These are phyloP conservation scores for Phortica okadai DNA, from an alignment of 2,888 invertebrate species.

Conservation along the genomic window DNA sequence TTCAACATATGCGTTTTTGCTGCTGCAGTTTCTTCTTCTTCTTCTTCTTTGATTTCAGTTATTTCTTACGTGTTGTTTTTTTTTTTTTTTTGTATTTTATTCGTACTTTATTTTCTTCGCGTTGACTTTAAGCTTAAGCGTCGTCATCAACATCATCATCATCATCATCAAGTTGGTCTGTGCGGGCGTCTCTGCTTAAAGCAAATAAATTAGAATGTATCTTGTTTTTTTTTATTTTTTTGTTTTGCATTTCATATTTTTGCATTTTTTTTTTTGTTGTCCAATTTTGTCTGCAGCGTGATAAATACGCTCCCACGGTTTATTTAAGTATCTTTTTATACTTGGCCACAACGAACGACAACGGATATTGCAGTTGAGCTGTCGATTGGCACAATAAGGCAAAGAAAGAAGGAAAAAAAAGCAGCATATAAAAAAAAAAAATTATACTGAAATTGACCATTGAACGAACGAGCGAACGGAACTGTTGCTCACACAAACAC, in stretches of 20 bases:
- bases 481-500: conserved; percentile 2
- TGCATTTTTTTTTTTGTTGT: conserved; percentile 37
- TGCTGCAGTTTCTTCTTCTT: conserved; percentile 36
- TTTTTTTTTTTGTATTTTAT: not conserved
- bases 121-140: not conserved
- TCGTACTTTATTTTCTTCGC: not conserved
- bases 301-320: conserved; percentile 65
- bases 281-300: conserved; percentile 26
- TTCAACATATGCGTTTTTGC: not conserved
- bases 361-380: conserved; percentile 31
- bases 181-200: conserved; percentile 58
- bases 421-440: conserved; percentile 2
- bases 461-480: conserved; percentile 22
- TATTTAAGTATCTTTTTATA: conserved; percentile 43
- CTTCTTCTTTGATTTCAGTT: not conserved
- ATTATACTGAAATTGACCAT: conserved; percentile 6
- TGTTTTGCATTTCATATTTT: conserved; percentile 28
- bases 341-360: conserved; percentile 27
- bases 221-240: conserved; percentile 50
- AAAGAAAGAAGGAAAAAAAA: conserved; percentile 11
- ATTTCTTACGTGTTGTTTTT: conserved; percentile 14
- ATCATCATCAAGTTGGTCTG: conserved; percentile 42
- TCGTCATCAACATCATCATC: not conserved
- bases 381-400: conserved; percentile 20
- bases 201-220: conserved; percentile 67